A percentile compares a stretch with the other conserved stretches of the same genome.
Conservation (phyloP, 2,113 vertebrate genomes). For the Arenaria interpres region DNA sequence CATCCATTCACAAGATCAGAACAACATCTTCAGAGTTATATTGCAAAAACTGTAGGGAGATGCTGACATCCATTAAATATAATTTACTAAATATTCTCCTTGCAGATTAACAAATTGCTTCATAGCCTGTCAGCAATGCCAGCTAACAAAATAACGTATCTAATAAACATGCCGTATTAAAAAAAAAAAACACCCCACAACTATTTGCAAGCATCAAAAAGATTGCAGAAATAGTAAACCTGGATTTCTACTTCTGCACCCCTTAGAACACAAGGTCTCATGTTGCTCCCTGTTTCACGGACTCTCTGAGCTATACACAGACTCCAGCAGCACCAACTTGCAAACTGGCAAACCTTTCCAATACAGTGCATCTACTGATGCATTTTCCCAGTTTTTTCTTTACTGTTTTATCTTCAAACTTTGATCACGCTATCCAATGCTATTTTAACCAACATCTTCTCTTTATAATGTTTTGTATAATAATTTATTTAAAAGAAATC, state of each 20-base stretch:
- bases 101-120: background rate
- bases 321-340: background rate
- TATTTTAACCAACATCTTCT: background rate
- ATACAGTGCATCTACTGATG: background rate
- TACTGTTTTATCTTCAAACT: background rate
- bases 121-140: background rate
- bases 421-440: background rate
- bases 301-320: background rate
- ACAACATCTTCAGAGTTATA: background rate
- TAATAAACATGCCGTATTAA: background rate
- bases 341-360: background rate
- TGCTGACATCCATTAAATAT: background rate
- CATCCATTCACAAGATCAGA: background rate
- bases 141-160: background rate
- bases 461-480: background rate
- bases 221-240: background rate
- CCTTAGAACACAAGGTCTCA: background rate
- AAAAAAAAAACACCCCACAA: background rate
- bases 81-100: background rate
- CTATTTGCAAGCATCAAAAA: background rate
- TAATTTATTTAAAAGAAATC: background rate
- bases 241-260: background rate
- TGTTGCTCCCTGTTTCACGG: background rate
- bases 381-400: background rate
- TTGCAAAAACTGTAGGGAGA: background rate